phyloP scores from a whole-genome alignment of 2,888 invertebrate genomes.

The Trichopria drosophilae region DNA sequence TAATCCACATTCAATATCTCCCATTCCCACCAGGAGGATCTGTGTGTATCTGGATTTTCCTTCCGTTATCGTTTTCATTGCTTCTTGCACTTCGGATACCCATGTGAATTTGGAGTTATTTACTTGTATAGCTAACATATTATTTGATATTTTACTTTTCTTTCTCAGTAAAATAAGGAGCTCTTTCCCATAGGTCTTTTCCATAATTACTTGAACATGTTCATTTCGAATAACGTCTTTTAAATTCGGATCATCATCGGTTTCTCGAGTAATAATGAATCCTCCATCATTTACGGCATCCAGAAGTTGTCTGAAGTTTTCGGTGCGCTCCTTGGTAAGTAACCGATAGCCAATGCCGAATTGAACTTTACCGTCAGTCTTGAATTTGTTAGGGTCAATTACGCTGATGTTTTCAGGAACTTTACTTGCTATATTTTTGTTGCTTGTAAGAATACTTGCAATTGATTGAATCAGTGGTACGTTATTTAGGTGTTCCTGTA shows the following conservation, averaged over 20 bases:
- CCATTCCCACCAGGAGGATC: constrained; percentile 69
- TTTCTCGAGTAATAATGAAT: constrained; percentile 22
- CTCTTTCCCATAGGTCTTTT: constrained; percentile 8
- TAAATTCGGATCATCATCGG: constrained; percentile 63
- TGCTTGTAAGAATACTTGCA: too few relatives aligned
- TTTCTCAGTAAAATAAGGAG: constrained; percentile 10
- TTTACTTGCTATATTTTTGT: too few relatives aligned
- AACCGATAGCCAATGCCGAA: constrained; percentile 62
- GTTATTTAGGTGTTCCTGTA: too few relatives aligned
- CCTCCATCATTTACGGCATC: constrained; percentile 47
- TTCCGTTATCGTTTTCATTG: constrained; percentile 50
- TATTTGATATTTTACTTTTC: constrained; percentile 40
- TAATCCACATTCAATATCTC: constrained; percentile 73
- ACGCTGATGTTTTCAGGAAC: constrained; percentile 63
- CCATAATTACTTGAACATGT: constrained; percentile 37
- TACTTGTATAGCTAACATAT: constrained; percentile 8
- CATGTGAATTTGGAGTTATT: constrained; percentile 41
- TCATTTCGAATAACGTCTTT: background rate
- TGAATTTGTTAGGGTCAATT: constrained; percentile 64
- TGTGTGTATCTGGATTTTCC: constrained; percentile 61
- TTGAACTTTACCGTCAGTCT: constrained; percentile 59
- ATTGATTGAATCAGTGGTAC: too few relatives aligned
- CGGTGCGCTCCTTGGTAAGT: constrained; percentile 45
- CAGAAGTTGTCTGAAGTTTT: constrained; percentile 36
- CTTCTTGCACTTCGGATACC: constrained; percentile 46